Evolutionary conservation across 2,888 invertebrate genomes (phyloP).

Genomic region (Helobdella robusta): DNA sequence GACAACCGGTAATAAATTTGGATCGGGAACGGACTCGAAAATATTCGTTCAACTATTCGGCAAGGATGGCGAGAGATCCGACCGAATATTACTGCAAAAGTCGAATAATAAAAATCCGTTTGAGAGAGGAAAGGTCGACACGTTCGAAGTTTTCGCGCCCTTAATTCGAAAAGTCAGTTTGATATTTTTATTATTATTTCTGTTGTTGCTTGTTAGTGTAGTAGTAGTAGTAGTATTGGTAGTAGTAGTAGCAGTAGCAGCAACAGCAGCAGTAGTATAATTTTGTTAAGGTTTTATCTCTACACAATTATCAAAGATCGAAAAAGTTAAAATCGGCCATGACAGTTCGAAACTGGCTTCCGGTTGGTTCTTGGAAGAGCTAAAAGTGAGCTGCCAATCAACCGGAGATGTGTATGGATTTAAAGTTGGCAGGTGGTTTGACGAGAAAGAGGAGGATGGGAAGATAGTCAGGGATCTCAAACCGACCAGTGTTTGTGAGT

Average conservation of each 20-base stretch:
- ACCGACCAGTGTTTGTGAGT: too few relatives aligned
- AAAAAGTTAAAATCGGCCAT: conserved; percentile 6
- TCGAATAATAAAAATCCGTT: background rate
- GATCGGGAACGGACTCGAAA: conserved; percentile 16
- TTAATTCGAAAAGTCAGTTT: too few relatives aligned
- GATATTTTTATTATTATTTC: background rate
- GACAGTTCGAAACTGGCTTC: background rate
- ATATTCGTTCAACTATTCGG: conserved; percentile 11
- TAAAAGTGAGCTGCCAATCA: background rate
- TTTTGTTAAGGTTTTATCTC: too few relatives aligned
- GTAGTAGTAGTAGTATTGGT: too few relatives aligned
- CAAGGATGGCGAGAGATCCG: background rate
- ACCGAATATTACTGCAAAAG: background rate
- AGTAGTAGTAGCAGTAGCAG: too few relatives aligned
- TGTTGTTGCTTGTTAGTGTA: background rate
- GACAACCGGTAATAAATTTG: conserved; percentile 11
- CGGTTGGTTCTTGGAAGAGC: background rate
- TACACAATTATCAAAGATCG: conserved; percentile 1
- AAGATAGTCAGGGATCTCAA: conserved; percentile 11
- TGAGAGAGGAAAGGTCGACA: conserved; percentile 1
- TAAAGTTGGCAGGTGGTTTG: conserved; percentile 16
- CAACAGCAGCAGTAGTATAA: too few relatives aligned
- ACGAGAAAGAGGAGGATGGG: conserved; percentile 18
- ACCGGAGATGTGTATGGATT: background rate
- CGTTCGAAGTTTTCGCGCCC: background rate